Percentiles rank a stretch among this genome's conserved stretches.
phyloP scores from a whole-genome alignment of 2,113 vertebrate species.

The Percopsis transmontana region DNA sequence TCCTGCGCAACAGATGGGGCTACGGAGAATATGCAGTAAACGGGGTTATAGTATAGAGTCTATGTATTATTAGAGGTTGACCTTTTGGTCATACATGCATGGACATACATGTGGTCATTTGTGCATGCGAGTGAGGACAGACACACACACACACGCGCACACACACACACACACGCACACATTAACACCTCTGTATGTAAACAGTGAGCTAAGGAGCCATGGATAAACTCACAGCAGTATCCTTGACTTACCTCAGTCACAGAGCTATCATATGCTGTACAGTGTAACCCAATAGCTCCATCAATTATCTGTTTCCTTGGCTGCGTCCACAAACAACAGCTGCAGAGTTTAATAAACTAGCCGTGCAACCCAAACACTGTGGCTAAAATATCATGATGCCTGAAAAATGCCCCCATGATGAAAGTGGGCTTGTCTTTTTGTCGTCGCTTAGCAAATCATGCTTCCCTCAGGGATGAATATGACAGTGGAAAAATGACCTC shows the following conservation, averaged over 20 bases:
- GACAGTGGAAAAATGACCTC: neutral
- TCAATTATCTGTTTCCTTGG: constrained; percentile 75
- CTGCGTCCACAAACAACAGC: constrained; percentile 79
- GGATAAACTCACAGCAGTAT: constrained; percentile 45
- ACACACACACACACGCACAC: constrained; percentile 1
- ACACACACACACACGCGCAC: neutral
- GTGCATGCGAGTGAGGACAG: neutral
- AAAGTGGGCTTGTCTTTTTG: constrained; percentile 46
- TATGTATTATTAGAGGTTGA: constrained; percentile 22
- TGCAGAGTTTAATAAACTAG: constrained; percentile 72
- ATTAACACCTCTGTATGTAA: constrained; percentile 17
- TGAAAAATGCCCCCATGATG: constrained; percentile 57
- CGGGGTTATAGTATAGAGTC: neutral
- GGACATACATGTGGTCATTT: neutral
- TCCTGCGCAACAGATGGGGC: neutral
- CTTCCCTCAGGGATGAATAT: constrained; percentile 14
- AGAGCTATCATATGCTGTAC: constrained; percentile 49
- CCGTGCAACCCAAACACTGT: constrained; percentile 55
- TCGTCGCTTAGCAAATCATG: constrained; percentile 30
- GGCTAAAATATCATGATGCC: constrained; percentile 54
- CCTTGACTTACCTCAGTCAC: constrained; percentile 49
- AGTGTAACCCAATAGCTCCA: constrained; percentile 67
- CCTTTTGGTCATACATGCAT: constrained; percentile 42
- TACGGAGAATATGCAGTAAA: neutral
- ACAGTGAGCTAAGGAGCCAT: constrained; percentile 27